These are phyloP conservation scores for Halictus ligatus DNA, from an alignment of 2,888 invertebrate species.

Conservation along the genomic window DNA sequence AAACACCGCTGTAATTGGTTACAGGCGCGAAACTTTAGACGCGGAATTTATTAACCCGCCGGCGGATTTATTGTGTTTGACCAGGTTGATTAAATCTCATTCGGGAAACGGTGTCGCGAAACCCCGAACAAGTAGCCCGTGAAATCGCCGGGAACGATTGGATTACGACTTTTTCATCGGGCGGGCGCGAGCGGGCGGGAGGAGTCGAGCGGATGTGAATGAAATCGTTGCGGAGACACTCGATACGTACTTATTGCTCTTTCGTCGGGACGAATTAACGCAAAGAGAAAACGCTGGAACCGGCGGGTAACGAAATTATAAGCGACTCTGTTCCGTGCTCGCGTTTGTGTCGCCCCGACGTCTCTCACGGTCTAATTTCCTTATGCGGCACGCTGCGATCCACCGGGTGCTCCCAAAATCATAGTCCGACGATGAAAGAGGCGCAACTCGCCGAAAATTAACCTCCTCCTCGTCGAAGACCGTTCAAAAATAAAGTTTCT, in stretches of 20 bases:
- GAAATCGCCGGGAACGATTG: slow-evolving; percentile 23
- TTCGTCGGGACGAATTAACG: neutral
- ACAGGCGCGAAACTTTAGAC: slow-evolving; percentile 53
- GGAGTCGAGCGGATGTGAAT: slow-evolving; percentile 7
- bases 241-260: neutral
- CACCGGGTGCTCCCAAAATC: neutral
- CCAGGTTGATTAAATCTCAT: slow-evolving; percentile 55
- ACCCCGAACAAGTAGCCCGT: neutral
- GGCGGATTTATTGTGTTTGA: slow-evolving; percentile 50
- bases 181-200: slow-evolving; percentile 8
- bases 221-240: slow-evolving; percentile 24
- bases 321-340: neutral
- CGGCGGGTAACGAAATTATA: neutral
- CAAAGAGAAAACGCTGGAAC: neutral
- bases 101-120: slow-evolving; percentile 30
- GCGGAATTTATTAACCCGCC: slow-evolving; percentile 50
- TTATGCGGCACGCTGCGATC: neutral
- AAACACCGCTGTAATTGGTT: slow-evolving; percentile 57
- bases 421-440: neutral
- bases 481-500: neutral
- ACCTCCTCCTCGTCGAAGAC: neutral
- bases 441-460: neutral
- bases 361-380: slow-evolving; percentile 14
- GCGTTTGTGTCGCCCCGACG: neutral
- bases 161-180: slow-evolving; percentile 41